Evolutionary conservation across 2,797 vertebrate genomes (phyloP).

Genomic region (Prionace glauca): DNA sequence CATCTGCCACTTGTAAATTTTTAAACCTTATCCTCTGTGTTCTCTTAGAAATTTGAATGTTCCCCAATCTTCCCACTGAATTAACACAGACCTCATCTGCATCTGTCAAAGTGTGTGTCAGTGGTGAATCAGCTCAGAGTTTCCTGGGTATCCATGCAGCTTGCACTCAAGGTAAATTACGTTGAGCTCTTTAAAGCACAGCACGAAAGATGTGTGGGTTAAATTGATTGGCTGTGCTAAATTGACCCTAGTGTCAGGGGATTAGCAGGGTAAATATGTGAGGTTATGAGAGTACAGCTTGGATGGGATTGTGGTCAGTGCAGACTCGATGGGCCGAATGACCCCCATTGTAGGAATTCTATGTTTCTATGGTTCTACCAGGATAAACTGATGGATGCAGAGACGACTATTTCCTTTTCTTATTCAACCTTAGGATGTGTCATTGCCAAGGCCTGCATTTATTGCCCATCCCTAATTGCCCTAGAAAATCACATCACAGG

Average conservation of each 20-base stretch:
- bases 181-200: neutral
- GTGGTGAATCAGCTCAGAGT: neutral
- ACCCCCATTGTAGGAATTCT: too few species aligned
- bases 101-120: neutral
- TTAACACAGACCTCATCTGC: neutral
- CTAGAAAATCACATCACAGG: neutral
- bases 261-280: too few species aligned
- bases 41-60: neutral
- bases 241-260: too few species aligned
- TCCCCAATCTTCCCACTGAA: neutral
- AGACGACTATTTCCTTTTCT: neutral
- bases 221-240: too few species aligned
- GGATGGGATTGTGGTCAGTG: too few species aligned
- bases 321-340: too few species aligned
- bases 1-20: neutral
- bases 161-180: neutral
- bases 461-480: neutral
- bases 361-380: too few species aligned
- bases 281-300: too few species aligned
- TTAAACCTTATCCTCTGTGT: neutral
- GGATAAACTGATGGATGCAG: neutral
- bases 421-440: neutral
- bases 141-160: neutral
- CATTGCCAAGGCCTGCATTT: neutral
- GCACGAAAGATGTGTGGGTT: too few species aligned